A percentile compares a stretch with the other conserved stretches of the same genome.
These are phyloP conservation scores for Gallinago undulata DNA, from an alignment of 2,113 vertebrate genomes.

Conservation along the genomic window DNA sequence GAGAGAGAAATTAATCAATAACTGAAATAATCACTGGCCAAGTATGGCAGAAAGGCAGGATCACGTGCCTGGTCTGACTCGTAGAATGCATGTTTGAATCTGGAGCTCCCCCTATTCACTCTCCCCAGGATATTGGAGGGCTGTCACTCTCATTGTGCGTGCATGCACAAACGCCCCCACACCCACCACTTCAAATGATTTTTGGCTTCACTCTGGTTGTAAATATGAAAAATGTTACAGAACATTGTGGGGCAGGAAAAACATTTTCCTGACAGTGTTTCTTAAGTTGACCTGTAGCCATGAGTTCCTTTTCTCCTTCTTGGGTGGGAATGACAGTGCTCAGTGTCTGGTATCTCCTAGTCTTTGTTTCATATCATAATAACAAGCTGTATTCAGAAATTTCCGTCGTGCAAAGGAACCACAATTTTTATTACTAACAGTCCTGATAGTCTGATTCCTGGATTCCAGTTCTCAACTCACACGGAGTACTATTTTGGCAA, in stretches of 20 bases:
- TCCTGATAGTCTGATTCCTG: background rate
- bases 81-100: background rate
- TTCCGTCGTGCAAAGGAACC: background rate
- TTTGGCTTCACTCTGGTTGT: background rate
- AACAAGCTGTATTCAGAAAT: background rate
- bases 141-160: background rate
- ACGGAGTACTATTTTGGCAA: background rate
- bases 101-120: slow-evolving; percentile 36
- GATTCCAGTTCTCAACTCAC: background rate
- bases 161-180: background rate
- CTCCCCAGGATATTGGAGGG: background rate
- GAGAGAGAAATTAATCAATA: background rate
- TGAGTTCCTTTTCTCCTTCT: background rate
- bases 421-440: slow-evolving; percentile 5
- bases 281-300: background rate
- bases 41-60: background rate
- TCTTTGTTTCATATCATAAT: background rate
- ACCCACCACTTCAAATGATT: background rate
- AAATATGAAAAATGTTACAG: background rate
- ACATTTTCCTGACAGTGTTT: background rate
- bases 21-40: background rate
- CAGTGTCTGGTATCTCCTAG: background rate
- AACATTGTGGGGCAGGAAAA: background rate
- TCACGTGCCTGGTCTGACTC: background rate
- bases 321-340: background rate